Evolutionary conservation across 2,888 invertebrate species (phyloP), one percentile per base, ranked within the genome.

Genomic region (Chrysopilus asiliformis): DNA sequence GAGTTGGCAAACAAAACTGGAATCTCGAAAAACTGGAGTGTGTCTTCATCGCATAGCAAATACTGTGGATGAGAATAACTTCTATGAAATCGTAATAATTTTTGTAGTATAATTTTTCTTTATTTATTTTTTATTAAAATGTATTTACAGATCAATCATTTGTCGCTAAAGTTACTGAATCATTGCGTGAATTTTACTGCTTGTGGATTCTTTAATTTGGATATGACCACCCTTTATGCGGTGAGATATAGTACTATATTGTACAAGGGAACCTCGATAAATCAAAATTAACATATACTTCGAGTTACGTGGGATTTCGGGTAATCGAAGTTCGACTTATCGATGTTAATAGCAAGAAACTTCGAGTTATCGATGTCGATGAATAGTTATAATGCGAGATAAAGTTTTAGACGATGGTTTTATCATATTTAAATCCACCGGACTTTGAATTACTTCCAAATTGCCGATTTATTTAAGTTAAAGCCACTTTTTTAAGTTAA

Each of bases 201-300:
- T n/a, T 60, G 62, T 40, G 63, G 63, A 9, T 64, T 63, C 40
- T 64, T 64, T 30, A 57, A 60, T 3, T 42, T 64, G 36, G 60
- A 64, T 40, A 64, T 64, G 63, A 60, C 60, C 40, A 64, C 64
- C 2, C 43, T 64, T 13, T 64, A 62, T 43, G 59, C 60, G 6
- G 61, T 62, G 43, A 53, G 47, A n/a, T n/a, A n/a, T n/a, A n/a
- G n/a, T 38, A 31, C 24, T 34, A 22, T 31, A 12, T 14, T 28
- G 19, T 30, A 13, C n/a, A n/a, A n/a, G n/a, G n/a, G n/a, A n/a
- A n/a, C n/a, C n/a, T n/a, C n/a, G n/a, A n/a, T n/a, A n/a, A n/a
- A n/a, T n/a, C n/a, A n/a, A n/a, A n/a, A n/a, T n/a, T n/a, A n/a
- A n/a, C n/a, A n/a, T n/a, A n/a, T n/a, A n/a, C n/a, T n/a, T n/a